A percentile compares a stretch with the other conserved stretches of the same genome.
phyloP scores from a whole-genome alignment of 2,797 vertebrate species.

The Acipenser transmontanus region DNA sequence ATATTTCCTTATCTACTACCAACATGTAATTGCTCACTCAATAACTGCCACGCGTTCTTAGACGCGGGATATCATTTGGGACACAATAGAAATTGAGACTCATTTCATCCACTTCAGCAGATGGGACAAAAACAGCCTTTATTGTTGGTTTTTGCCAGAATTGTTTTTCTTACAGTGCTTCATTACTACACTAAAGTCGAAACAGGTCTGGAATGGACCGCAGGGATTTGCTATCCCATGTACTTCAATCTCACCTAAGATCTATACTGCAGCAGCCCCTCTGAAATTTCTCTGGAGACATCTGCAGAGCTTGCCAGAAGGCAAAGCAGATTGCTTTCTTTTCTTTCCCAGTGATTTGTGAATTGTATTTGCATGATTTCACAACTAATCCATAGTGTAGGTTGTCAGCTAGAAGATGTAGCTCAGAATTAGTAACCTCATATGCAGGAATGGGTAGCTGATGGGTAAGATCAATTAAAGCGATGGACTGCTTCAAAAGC shows the following conservation, averaged over 20 bases:
- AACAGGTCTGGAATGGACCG: slow-evolving; percentile 19
- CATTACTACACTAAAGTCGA: slow-evolving; percentile 18
- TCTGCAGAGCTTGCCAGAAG: slow-evolving; percentile 18
- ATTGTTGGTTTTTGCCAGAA: no score
- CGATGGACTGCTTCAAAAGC: background rate
- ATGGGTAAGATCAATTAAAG: slow-evolving; percentile 27
- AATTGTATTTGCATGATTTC: slow-evolving; percentile 35
- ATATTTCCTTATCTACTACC: no score
- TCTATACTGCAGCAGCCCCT: slow-evolving; percentile 23
- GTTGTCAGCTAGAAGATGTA: slow-evolving; percentile 28
- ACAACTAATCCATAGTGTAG: slow-evolving; percentile 20
- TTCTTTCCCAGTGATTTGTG: slow-evolving; percentile 19
- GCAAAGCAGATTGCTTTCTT: slow-evolving; percentile 10
- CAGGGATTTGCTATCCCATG: slow-evolving; percentile 21
- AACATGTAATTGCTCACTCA: no score
- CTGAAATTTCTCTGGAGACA: slow-evolving; percentile 30
- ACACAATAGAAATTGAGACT: no score
- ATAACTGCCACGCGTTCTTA: no score
- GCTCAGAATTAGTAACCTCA: slow-evolving; percentile 33
- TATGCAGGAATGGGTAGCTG: slow-evolving; percentile 14
- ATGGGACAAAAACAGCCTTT: no score
- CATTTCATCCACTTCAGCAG: no score
- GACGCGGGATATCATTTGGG: no score
- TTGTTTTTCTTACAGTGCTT: background rate
- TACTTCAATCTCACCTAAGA: slow-evolving; percentile 22